phyloP scores from a whole-genome alignment of 30 jellyfish, hydroid and myxozoan species.

The Aurelia coerulea region DNA sequence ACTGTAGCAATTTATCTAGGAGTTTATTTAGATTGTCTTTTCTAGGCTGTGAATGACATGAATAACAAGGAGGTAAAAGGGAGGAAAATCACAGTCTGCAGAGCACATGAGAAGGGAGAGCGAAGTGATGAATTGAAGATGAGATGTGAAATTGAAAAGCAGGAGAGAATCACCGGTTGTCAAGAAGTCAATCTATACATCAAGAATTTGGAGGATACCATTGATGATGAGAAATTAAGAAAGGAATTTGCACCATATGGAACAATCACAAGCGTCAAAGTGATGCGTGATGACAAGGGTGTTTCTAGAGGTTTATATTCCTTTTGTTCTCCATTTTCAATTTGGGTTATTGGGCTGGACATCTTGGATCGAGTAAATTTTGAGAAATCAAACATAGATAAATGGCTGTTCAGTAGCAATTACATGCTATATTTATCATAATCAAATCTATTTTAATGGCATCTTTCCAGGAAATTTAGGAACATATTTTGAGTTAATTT shows the following conservation, averaged over 20 bases:
- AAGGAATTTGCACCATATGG: constrained; percentile 86
- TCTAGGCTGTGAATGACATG: constrained; percentile 89
- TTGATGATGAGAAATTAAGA: constrained; percentile 91
- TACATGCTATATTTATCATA: too few species aligned
- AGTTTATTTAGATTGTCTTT: not conserved
- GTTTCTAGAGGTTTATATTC: constrained; percentile 66
- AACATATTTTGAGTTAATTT: not conserved
- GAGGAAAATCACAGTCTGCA: constrained; percentile 86
- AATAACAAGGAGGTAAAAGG: constrained; percentile 77
- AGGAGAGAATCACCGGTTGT: constrained; percentile 86
- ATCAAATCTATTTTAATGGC: too few species aligned
- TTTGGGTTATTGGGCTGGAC: not conserved
- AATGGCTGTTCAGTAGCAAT: too few species aligned
- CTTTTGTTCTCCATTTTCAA: not conserved
- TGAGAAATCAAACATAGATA: too few species aligned
- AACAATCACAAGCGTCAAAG: constrained; percentile 97
- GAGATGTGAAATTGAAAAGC: constrained; percentile 89
- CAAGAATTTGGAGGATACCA: constrained; percentile 96
- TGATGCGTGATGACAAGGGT: constrained; percentile 93
- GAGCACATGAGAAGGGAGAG: constrained; percentile 97
- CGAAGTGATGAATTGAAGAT: constrained; percentile 80
- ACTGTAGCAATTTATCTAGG: too few species aligned
- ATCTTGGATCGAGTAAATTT: too few species aligned
- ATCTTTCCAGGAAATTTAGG: too few species aligned
- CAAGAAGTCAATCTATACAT: constrained; percentile 97